Evolutionary conservation across 2,888 invertebrate species (phyloP).

Genomic region (Gasteruption jaculator): DNA sequence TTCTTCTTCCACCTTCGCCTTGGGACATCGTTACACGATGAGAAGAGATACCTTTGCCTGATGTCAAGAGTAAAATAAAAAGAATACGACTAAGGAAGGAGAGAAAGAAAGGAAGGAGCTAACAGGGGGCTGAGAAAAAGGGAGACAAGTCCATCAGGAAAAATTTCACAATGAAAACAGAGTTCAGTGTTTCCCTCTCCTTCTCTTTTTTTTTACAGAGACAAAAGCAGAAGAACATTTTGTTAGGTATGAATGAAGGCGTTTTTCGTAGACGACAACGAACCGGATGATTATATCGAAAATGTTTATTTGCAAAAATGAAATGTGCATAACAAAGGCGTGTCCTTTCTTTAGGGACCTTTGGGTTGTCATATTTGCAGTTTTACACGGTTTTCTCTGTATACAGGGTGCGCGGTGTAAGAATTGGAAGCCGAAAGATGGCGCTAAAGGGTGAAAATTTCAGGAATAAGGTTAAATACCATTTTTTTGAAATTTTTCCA

Average conservation of each 20-base stretch:
- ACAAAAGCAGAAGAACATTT: conserved; percentile 5
- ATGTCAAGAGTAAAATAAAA: conserved; percentile 12
- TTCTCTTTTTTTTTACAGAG: too few species aligned
- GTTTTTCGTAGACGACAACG: conserved; percentile 19
- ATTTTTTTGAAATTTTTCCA: too few species aligned
- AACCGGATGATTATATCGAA: conserved; percentile 34
- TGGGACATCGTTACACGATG: conserved; percentile 40
- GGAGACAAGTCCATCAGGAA: conserved; percentile 17
- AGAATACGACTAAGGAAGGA: conserved; percentile 2
- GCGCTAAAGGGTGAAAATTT: too few species aligned
- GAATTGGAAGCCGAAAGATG: too few species aligned
- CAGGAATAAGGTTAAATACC: too few species aligned
- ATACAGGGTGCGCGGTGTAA: too few species aligned
- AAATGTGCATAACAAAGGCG: not conserved
- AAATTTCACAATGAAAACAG: conserved; percentile 11
- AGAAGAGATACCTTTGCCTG: too few species aligned
- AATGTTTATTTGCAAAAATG: too few species aligned
- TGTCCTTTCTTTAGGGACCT: not conserved
- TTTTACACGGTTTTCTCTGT: too few species aligned
- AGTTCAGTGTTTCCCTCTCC: too few species aligned
- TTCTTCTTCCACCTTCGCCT: conserved; percentile 34
- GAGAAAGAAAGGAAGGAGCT: too few species aligned
- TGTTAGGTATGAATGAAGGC: conserved; percentile 9
- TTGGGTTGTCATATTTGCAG: too few species aligned
- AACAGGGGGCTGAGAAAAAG: conserved; percentile 16